Base-by-base conservation (phyloP, 2,888 invertebrate genomes). In the Drosophila trichaetosa region DNA sequence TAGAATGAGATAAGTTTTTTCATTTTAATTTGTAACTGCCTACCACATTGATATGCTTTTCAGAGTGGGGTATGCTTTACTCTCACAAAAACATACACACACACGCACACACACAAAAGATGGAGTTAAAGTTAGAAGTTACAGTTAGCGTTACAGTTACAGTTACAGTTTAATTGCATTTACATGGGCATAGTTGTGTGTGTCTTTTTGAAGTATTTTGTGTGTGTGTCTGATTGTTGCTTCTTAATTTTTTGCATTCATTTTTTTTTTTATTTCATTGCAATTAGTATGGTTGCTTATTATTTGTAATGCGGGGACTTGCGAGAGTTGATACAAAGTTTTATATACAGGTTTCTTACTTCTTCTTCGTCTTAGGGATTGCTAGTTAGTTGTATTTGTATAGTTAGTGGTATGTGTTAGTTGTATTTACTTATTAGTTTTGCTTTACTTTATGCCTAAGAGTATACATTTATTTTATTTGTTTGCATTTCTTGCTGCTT, bases 391-490 rank as follows among this genome's bases (percentile, higher is more conserved):
- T 82, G 34, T 61, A 69, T 48, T 21, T 57, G 38, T 76, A 69
- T 73, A 62, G 49, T 59, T 52, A 31, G 16, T 56, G 29, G 49
- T 67, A n/a, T 42, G 24, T 31, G 18, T 49, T 69, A 42, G 52
- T 53, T 69, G 33, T 21, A 54, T 33, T 54, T 69, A 33, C 10
- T 21, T 48, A n/a, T 52, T 38, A 42, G 52, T 52, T 34, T 69
- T 49, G 40, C 54, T 21, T 54, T 71, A 60, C 74, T 46, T 77
- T 71, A 76, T 76, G 72, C 77, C 88, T 89, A 90, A 76, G 78
- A 87, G 90, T 91, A 90, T 89, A 87, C 85, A 62, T 73, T 63
- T 76, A 76, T 73, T 77, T 73, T 65, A 52, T 73, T 76, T 57
- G 69, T 74, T 73, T 78, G 52, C 42, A 60, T 68, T 42, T 52